Percentiles rank a stretch among this genome's conserved stretches.
phyloP scores from a whole-genome alignment of 2,888 invertebrate genomes.

The Aelia acuminata region DNA sequence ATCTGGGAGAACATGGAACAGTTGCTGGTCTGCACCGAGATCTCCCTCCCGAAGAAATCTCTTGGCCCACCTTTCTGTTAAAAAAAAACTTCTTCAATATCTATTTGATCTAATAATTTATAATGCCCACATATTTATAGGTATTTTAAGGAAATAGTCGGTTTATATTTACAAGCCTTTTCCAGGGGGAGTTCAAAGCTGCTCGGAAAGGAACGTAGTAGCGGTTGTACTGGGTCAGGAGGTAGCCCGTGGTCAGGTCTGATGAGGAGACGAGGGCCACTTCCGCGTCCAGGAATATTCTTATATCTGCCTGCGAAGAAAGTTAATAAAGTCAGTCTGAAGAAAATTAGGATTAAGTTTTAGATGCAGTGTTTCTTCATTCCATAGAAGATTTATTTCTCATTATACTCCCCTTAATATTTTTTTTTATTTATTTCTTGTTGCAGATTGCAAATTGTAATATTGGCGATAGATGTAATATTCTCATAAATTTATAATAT shows the following conservation, averaged over 20 bases:
- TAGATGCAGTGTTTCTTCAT: too few species aligned
- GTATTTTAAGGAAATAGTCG: background rate
- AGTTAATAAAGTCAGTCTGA: background rate
- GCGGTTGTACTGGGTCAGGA: background rate
- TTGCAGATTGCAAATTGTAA: too few species aligned
- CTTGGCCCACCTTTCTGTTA: slow-evolving; percentile 40
- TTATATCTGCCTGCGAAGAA: background rate
- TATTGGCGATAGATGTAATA: too few species aligned
- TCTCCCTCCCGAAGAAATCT: slow-evolving; percentile 37
- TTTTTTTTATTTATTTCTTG: too few species aligned
- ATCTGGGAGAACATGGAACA: slow-evolving; percentile 56
- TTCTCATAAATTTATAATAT: too few species aligned
- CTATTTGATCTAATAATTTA: background rate
- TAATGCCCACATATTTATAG: background rate
- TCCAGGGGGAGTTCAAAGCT: background rate
- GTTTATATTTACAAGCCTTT: slow-evolving; percentile 23
- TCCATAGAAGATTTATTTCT: too few species aligned
- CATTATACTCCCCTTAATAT: too few species aligned
- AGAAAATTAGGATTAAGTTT: too few species aligned
- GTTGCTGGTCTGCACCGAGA: slow-evolving; percentile 17
- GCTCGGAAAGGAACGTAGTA: background rate
- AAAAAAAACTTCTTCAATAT: too few species aligned
- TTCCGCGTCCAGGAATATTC: slow-evolving; percentile 35
- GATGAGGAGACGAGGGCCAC: slow-evolving; percentile 18
- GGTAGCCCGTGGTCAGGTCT: background rate